A percentile compares a stretch with the other conserved stretches of the same genome.
These are phyloP conservation scores for Cheilosia variabilis DNA, from an alignment of 2,888 invertebrate species.

Conservation along the genomic window DNA sequence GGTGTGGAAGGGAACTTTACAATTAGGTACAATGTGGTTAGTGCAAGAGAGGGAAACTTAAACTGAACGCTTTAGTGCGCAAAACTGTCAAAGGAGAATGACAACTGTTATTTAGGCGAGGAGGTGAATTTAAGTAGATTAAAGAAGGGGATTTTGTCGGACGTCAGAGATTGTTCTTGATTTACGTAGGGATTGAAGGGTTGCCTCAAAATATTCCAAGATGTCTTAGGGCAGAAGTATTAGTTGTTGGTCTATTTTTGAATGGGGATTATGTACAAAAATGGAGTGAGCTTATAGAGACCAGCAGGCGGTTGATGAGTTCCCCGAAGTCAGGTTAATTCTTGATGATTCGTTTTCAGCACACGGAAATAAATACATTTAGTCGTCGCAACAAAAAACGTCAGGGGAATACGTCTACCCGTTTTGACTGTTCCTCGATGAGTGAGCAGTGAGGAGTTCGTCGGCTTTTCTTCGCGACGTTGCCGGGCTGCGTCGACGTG, in stretches of 20 bases:
- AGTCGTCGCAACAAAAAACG: too few species aligned
- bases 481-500: too few species aligned
- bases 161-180: not conserved
- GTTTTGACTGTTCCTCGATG: too few species aligned
- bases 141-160: conserved; percentile 23
- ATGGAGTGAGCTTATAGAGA: conserved; percentile 8
- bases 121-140: conserved; percentile 60
- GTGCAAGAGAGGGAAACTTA: conserved; percentile 52
- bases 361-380: not conserved
- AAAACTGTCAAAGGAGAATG: conserved; percentile 68
- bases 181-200: conserved; percentile 21
- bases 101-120: too few species aligned
- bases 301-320: conserved; percentile 1
- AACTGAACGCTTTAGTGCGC: conserved; percentile 66
- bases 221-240: conserved; percentile 6
- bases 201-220: conserved; percentile 19
- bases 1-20: conserved; percentile 58
- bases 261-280: conserved; percentile 53
- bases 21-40: conserved; percentile 72
- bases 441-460: too few species aligned
- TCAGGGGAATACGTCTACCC: too few species aligned
- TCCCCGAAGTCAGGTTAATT: conserved; percentile 10
- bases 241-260: conserved; percentile 4
- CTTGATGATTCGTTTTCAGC: conserved; percentile 4
- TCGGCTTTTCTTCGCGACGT: too few species aligned